These are phyloP conservation scores for Drosophila meridionalis DNA, from an alignment of 2,888 invertebrate genomes.

Conservation along the genomic window DNA sequence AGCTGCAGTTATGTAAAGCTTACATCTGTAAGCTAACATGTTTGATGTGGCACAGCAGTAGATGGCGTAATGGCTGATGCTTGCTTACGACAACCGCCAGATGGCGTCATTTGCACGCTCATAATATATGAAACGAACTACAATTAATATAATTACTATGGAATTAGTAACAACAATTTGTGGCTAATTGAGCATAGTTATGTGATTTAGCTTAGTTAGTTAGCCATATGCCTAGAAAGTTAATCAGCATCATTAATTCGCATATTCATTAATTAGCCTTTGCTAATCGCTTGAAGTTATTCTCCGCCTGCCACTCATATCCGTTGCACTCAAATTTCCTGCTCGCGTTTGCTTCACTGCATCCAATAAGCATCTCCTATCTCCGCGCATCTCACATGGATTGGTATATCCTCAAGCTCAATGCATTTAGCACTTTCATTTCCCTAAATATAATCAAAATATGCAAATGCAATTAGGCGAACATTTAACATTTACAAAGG, in stretches of 20 bases:
- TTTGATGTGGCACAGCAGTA: neutral
- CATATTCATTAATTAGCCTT: conserved; percentile 28
- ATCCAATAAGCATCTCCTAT: neutral
- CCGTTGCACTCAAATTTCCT: conserved; percentile 58
- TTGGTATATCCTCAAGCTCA: conserved; percentile 38
- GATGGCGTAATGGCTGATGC: conserved; percentile 18
- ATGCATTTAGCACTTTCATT: conserved; percentile 73
- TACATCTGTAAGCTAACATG: conserved; percentile 16
- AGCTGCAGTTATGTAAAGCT: neutral
- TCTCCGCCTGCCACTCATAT: conserved; percentile 20
- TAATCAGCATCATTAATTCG: conserved; percentile 21
- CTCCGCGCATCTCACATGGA: neutral
- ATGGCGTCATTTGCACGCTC: conserved; percentile 10
- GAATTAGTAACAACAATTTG: conserved; percentile 3
- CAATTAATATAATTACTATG: conserved; percentile 18
- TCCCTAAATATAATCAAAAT: conserved; percentile 74
- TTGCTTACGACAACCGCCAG: neutral
- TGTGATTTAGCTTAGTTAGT: conserved; percentile 7
- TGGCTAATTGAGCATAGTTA: conserved; percentile 8
- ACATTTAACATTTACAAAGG: conserved; percentile 50
- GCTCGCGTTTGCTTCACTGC: conserved; percentile 30
- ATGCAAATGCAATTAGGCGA: conserved; percentile 75
- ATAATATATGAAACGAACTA: conserved; percentile 1
- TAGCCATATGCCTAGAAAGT: conserved; percentile 2
- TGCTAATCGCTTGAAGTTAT: conserved; percentile 11